Evolutionary conservation across 2,797 vertebrate species (phyloP).

Genomic region (Chaenodraco wilsoni): DNA sequence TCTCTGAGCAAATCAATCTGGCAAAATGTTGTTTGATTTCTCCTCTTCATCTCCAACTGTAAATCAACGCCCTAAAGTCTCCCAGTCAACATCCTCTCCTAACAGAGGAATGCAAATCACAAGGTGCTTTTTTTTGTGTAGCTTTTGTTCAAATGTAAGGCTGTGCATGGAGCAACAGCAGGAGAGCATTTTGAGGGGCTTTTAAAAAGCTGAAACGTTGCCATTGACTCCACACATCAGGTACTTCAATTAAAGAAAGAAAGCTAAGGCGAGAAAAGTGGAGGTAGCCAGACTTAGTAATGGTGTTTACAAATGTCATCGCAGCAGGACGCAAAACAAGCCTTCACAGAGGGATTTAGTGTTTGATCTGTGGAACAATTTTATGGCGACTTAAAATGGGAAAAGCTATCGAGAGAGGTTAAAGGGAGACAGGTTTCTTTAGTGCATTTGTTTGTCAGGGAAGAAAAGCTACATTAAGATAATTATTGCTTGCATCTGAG

Average conservation of each 20-base stretch:
- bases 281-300: slow-evolving; percentile 11
- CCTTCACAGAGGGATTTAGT: neutral
- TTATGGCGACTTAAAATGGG: neutral
- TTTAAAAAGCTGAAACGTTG: neutral
- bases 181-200: slow-evolving; percentile 19
- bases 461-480: neutral
- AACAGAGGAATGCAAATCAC: slow-evolving; percentile 4
- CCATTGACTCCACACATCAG: neutral
- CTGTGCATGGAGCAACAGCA: neutral
- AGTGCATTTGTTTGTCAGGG: neutral
- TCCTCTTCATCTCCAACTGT: slow-evolving; percentile 27
- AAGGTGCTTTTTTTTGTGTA: neutral
- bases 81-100: neutral
- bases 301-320: slow-evolving; percentile 46
- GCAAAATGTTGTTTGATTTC: slow-evolving; percentile 44
- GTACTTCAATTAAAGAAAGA: slow-evolving; percentile 12
- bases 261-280: neutral
- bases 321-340: slow-evolving; percentile 39
- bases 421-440: neutral
- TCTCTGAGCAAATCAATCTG: slow-evolving; percentile 28
- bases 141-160: neutral
- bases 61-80: slow-evolving; percentile 28
- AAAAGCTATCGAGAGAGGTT: neutral
- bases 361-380: slow-evolving; percentile 6
- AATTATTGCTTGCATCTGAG: neutral